Base-by-base conservation (phyloP, 1,140 invertebrate species). In the Drosophila biarmipes region DNA sequence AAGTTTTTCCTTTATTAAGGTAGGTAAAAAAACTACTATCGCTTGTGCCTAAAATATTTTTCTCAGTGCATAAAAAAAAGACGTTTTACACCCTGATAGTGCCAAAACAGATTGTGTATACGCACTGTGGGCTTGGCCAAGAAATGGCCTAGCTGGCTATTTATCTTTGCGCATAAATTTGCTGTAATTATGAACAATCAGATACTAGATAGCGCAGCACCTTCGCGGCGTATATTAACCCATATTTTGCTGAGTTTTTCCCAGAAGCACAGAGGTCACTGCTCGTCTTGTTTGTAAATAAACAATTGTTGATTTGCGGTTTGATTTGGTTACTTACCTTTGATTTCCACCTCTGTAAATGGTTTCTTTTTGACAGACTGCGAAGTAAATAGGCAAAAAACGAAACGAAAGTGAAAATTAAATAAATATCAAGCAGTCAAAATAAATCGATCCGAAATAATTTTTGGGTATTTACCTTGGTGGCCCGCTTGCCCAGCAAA, bases 281-380 rank as follows among this genome's bases (percentile, higher is more conserved):
- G 31, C 27, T n/a, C 58, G 35, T 48, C 46, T 69, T 69, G 63
- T 69, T 69, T 69, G 34, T 48, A 46, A 51, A 66, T 52, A 67
- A 71, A 71, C 64, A 71, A 67, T 48, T n/a, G 42, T 21, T 75
- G 42, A 67, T 63, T 37, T 67, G 63, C 4, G 63, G 59, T 42
- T 42, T 49, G 63, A 43, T 29, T 69, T 48, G 48, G 63, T 69
- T 55, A 75, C 85, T 87, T 66, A 91, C 90, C 90, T 79, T 63
- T 84, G 42, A 91, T 78, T 90, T 91, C 90, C 35, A 90, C 78
- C 51, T 91, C 90, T 51, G 90, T 91, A 38, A 91, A 91, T 45
- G 90, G 90, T 91, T 91, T 91, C 90, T 91, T 91, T 82, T 91
- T 91, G 46, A 91, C 90, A 69, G 87, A 38, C 86, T 91, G 73